Base-by-base conservation (phyloP, 1,140 invertebrate species). In the Heliconius nattereri region DNA sequence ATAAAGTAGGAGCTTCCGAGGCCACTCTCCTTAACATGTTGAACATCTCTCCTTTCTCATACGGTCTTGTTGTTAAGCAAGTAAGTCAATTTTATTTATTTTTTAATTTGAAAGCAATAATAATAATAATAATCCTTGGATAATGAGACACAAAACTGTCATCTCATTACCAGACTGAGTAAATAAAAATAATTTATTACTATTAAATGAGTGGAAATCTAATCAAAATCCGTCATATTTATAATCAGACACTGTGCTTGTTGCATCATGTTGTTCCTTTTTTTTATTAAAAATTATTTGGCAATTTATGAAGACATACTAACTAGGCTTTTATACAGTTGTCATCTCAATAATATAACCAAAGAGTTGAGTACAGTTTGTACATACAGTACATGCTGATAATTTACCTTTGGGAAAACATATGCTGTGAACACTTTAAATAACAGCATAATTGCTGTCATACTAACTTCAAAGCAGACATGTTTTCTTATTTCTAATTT, bases 11-110 rank as follows among this genome's bases (percentile, higher is more conserved):
- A 89, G 98, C 98, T 93, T 99, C 98, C 54, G 99, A 99, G 96
- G 98, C 99, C 32, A 99, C 99, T 19, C 97, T 99, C 73, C 95
- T 99, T 76, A 99, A 99, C 96, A 99, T 99, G 99, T 97, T 99
- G 96, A 99, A 99, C 96, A 99, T 99, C 92, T 99, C 98, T 94
- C 99, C 99, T 52, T 99, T 99, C 95, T 99, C 98, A 57, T 99
- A 99, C 90, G 99, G 99, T 96, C 96, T 99, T 85, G 95, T 98
- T 23, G 98, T 99, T 78, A 96, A 97, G 92, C 97, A 98, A 96
- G 93, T 94, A 79, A 70, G 60, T 72, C 9, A 60, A 3, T 40
- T 66, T 9, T 13, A 71, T 29, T 49, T 70, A 19, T 75, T 32
- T 26, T 54, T 16, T 75, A 40, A 9, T 40, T 40, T 2, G 11